Evolutionary conservation across 2,113 vertebrate genomes (phyloP), one percentile per base, ranked within the genome.

Genomic region (Apodemus sylvaticus): DNA sequence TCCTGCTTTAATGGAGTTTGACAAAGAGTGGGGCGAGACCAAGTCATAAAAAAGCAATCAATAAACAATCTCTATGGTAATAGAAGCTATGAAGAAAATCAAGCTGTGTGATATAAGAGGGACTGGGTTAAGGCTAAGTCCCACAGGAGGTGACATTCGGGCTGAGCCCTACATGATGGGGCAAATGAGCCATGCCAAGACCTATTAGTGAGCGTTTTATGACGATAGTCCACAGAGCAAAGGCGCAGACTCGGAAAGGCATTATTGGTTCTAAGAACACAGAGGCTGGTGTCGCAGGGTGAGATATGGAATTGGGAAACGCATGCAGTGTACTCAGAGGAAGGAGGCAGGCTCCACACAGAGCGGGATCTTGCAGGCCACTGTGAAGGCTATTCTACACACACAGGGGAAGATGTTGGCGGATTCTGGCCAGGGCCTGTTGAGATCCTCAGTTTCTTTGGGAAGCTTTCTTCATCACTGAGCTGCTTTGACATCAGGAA

Each of bases 61-160:
- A 64, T 92, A 91, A 66, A 91, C 78, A 82, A 94, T 96, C 92
- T 95, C 81, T 68, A 62, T n/a, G 48, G 39, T 71, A 77, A 12
- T 88, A 93, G 82, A 39, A 17, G 13, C 88, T 39, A 8, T 22
- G 85, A 81, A n/a, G 88, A 79, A 83, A 82, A 88, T 20, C 58
- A 91, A 39, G 36, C 36, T 83, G 60, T 42, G 29, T 90, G 81
- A 86, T 68, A 39, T 55, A 73, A 60, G 48, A 96, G 48, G n/a
- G 29, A 66, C 53, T 19, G 51, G 88, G 53, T 9, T 3, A 68
- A 62, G 7, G 45, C 31, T 11, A 74, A 86, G 62, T 77, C 55
- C 20, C 62, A 19, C 0, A 4, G 13, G 76, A 87, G 51, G n/a
- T 93, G 60, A 94, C 39, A n/a, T 42, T 60, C 86, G 31, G 82